These are phyloP conservation scores for Callaeas wilsoni DNA, from an alignment of 2,113 vertebrate genomes.

Conservation along the genomic window DNA sequence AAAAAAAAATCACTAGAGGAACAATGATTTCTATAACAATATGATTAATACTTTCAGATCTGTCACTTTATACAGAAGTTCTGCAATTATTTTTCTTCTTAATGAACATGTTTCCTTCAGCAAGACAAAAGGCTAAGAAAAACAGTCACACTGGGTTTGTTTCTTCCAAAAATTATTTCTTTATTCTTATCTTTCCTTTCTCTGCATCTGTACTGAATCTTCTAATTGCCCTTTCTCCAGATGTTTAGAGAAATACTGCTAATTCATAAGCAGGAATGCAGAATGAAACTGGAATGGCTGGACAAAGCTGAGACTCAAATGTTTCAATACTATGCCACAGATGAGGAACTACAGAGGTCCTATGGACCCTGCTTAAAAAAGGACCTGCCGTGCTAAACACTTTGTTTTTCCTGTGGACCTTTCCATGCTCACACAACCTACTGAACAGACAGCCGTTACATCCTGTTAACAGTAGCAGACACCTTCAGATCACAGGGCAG, in stretches of 20 bases:
- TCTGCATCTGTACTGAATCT: background rate
- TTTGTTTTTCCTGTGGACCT: background rate
- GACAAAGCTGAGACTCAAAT: background rate
- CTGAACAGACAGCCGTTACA: background rate
- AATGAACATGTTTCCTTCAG: background rate
- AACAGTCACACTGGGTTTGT: background rate
- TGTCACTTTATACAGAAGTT: background rate
- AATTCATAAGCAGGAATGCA: background rate
- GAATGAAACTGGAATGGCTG: background rate
- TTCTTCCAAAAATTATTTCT: background rate
- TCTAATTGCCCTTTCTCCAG: background rate
- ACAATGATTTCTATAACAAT: slow-evolving; percentile 2
- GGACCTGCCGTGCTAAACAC: background rate
- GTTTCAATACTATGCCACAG: background rate
- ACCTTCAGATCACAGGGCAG: background rate
- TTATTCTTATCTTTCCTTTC: background rate
- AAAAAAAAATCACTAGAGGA: background rate
- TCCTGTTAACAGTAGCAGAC: background rate
- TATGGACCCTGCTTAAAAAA: background rate
- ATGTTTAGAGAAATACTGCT: background rate
- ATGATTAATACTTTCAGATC: slow-evolving; percentile 14
- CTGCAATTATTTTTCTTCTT: background rate
- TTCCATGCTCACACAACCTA: background rate
- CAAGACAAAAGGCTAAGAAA: background rate
- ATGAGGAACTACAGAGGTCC: background rate